Base-by-base conservation (phyloP, 2,113 vertebrate species). In the Stomatorhinus ivindoensis region DNA sequence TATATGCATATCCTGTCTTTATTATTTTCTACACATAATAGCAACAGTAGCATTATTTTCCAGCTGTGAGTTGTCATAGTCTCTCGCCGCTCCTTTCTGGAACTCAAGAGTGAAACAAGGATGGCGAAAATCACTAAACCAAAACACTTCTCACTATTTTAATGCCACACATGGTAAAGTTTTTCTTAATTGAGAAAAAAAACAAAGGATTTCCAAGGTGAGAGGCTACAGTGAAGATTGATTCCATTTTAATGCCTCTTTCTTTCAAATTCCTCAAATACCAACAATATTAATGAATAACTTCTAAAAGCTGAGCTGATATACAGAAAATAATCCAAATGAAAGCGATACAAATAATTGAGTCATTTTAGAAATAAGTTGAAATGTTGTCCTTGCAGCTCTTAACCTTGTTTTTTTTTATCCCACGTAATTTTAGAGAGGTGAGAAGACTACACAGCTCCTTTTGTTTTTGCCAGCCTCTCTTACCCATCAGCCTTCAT, bases 1-100 rank as follows among this genome's bases (percentile, higher is more conserved):
- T 95, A 95, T 94, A 94, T 95, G 94, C 94, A 94, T 94, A 95
- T 93, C 93, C 93, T 94, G 93, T 92, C 92, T 94, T 90, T 50
- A 94, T 92, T 91, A 94, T 94, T 95, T 95, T 91, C 94, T 93
- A 94, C 93, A 95, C 94, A 94, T 95, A 80, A 69, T 86, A 87
- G 88, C 82, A 47, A 89, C 88, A 90, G 85, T 87, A 83, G 44
- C 39, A 90, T 31, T 58, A 89, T 50, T 90, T 88, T 87, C 73
- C 53, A 86, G 90, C 39, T 86, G 58, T 90, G 47, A 88, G 84
- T 53, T 69, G 55, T 88, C 55, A 73, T 58, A 82, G 53, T 47
- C 51, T 48, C 44, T 86, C 76, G 21, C 61, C 46, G 55, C n/a
- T 61, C 83, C 42, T 86, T 89, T 94, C 94, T 94, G 93, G 92